phyloP scores from a whole-genome alignment of 2,113 vertebrate genomes.

The Hippocampus guttulatus region DNA sequence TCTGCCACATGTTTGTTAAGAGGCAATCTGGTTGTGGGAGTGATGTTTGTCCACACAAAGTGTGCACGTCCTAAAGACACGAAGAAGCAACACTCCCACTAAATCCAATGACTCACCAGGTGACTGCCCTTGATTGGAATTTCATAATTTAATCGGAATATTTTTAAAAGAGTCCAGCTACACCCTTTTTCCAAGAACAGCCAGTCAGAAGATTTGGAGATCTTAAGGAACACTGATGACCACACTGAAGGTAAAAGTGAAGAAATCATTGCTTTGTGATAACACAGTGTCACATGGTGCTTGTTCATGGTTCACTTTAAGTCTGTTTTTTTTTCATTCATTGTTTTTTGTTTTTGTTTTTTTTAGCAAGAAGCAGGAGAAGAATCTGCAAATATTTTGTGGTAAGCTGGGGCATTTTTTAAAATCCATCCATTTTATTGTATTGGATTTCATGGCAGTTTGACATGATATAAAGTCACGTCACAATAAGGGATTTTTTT shows the following conservation, averaged over 20 bases:
- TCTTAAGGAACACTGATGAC: neutral
- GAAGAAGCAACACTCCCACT: neutral
- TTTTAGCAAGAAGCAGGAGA: neutral
- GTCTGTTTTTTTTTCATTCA: no score
- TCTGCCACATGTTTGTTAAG: no score
- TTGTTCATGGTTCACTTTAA: neutral
- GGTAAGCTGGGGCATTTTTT: neutral
- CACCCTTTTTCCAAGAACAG: neutral
- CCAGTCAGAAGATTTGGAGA: neutral
- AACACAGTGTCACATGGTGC: neutral
- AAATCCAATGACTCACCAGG: conserved; percentile 2
- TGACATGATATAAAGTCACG: neutral
- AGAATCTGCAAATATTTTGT: neutral
- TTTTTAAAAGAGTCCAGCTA: neutral
- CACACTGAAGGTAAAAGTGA: neutral
- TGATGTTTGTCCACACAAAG: neutral
- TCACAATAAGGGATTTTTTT: no score
- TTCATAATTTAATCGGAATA: neutral
- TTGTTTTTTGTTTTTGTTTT: neutral
- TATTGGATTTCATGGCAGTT: neutral
- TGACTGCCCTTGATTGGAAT: neutral
- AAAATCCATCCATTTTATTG: neutral
- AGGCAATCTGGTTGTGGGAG: neutral
- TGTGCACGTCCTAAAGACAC: neutral
- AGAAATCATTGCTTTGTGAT: neutral